Evolutionary conservation across 1,140 invertebrate genomes (phyloP), one percentile per base, ranked within the genome.

Genomic region (Coelopa frigida): DNA sequence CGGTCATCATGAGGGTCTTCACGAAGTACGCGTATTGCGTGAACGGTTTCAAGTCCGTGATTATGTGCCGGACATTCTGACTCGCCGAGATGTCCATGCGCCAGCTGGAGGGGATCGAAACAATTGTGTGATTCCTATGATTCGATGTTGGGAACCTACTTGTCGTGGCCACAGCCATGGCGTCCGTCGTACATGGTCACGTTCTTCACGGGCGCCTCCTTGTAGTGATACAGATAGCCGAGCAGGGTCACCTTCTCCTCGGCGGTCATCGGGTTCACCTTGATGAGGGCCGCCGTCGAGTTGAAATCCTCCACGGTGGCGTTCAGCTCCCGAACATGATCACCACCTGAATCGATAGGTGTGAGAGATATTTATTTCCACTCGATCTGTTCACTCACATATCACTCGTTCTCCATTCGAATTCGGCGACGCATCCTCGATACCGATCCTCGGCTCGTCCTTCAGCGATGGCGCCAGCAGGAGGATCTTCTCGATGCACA

Each of bases 371-470:
- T 26, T 14, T 7, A 20, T 31, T 1, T 39, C 10, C 5, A 7
- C n/a, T 36, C 22, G 29, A 12, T 20, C 5, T 10, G 14, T 73
- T 60, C 8, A 76, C 55, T 84, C 79, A 59, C 92, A 95, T 31
- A 89, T 81, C 5, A 87, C 83, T 70, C 88, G 88, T 62, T 97
- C 88, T 3, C 94, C 94, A 70, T 98, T 98, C n/a, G 88, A 88
- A 55, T 79, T 82, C 1, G 70, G 66, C 1, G 87, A 87, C 0
- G 94, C 85, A 66, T 94, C 90, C 4, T 75, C 68, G 15, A 86
- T 80, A 20, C 75, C 78, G 50, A 82, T 71, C 17, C 63, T 61
- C 0, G 53, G 20, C 0, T 44, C 33, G 15, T 42, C 50, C 31
- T 57, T 61, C 6, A 47, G 51, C 0, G 51, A 51, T 1, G 55